Evolutionary conservation across 2,888 invertebrate species (phyloP), one percentile per base, ranked within the genome.

Genomic region (Panopea generosa): DNA sequence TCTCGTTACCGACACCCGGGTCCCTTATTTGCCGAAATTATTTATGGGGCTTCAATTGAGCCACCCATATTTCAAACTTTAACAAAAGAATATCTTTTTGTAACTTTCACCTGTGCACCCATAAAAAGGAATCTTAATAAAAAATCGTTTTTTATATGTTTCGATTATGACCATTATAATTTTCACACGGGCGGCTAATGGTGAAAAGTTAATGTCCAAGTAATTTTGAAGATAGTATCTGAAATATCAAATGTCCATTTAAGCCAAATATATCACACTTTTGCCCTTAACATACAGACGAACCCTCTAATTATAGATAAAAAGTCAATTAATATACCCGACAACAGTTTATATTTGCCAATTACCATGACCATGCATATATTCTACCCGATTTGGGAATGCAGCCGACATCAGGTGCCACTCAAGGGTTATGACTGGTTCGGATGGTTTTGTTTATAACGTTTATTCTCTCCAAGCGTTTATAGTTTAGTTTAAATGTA

Each of bases 121-220:
- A 3, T 9, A 33, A 55, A 45, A 55, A 24, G n/a, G 55, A 73
- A 73, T 73, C 73, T 61, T 40, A 38, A 55, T 62, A 53, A 50
- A 56, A 40, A 49, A 73, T 67, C 73, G 67, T 73, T 73, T 73
- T 66, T 56, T 73, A 67, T 62, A 29, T 27, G 62, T 62, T 62
- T 53, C 27, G 52, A 63, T 63, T 63, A 63, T 63, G 55, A 16
- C 63, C 63, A 63, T 63, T 63, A 55, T 14, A 9, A 52, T 52
- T 9, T 52, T 52, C 20, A 14, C 11, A 14, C 7, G 52, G 52
- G 52, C 52, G 26, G 16, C 26, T 52, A 26, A 52, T 52, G 52
- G 3, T 9, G 9, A 7, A 20, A 16, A 26, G 14, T 52, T 18
- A 52, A 22, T 20, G 20, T 16, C 24, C 22, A 24, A 20, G 22